Conservation (phyloP, 1,140 invertebrate species). For the Heliothis subflexa region DNA sequence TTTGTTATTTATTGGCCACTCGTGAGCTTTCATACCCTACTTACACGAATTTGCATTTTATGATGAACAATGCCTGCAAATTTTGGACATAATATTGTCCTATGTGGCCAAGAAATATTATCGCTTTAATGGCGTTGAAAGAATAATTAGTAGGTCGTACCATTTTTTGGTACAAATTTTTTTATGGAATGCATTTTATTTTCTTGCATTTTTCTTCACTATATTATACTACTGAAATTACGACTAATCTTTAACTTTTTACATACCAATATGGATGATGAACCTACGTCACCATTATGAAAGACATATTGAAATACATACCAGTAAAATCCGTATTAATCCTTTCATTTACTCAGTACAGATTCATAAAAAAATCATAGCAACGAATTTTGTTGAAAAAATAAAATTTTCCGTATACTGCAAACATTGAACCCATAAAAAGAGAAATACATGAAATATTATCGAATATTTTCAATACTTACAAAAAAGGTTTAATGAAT, state of each 20-base stretch:
- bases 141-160: constrained; percentile 4
- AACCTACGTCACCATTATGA: no score
- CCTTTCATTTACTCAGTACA: background rate
- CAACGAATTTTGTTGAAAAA: background rate
- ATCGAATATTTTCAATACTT: constrained; percentile 68
- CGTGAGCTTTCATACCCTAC: constrained; percentile 62
- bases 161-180: background rate
- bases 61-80: constrained; percentile 49
- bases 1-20: constrained; percentile 81
- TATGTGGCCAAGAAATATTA: constrained; percentile 36
- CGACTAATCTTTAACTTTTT: no score
- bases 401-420: background rate
- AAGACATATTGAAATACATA: no score
- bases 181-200: background rate
- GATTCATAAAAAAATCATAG: background rate
- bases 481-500: constrained; percentile 64
- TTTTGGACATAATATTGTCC: constrained; percentile 39
- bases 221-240: no score
- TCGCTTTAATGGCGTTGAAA: constrained; percentile 25
- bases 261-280: no score
- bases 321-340: background rate
- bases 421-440: background rate
- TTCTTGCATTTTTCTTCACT: no score
- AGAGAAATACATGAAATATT: constrained; percentile 51
- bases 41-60: constrained; percentile 56